Conservation (phyloP, 2,888 invertebrate genomes). For the Yponomeuta evonymella region DNA sequence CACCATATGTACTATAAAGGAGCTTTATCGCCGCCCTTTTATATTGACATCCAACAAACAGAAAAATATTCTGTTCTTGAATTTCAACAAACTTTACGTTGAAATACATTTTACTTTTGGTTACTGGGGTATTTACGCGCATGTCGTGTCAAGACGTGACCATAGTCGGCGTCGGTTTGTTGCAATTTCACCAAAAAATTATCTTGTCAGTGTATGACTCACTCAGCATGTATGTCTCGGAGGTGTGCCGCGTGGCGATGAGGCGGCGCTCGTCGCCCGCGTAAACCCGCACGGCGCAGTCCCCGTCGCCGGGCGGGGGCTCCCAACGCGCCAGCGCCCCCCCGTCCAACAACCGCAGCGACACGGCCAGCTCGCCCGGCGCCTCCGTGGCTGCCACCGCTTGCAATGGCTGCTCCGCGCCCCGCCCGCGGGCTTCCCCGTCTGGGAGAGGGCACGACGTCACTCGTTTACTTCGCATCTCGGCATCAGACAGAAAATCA, state of each 20-base stretch:
- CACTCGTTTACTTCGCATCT: not conserved
- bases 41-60: no score
- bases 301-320: slow-evolving; percentile 76
- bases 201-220: slow-evolving; percentile 16
- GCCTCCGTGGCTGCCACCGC: slow-evolving; percentile 60
- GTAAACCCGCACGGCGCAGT: slow-evolving; percentile 84
- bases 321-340: slow-evolving; percentile 88
- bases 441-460: slow-evolving; percentile 1
- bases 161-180: not conserved
- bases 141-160: no score
- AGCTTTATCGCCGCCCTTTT: no score
- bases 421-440: slow-evolving; percentile 19
- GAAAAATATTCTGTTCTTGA: no score
- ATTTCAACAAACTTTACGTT: no score
- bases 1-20: no score
- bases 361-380: slow-evolving; percentile 81
- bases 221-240: slow-evolving; percentile 80
- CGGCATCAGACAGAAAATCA: no score
- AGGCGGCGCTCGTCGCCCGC: slow-evolving; percentile 78
- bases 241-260: slow-evolving; percentile 81
- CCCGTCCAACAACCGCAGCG: slow-evolving; percentile 81
- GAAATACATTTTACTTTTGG: no score
- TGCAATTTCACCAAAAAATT: not conserved
- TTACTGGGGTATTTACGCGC: no score
- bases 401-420: slow-evolving; percentile 21